phyloP scores from a whole-genome alignment of 2,888 invertebrate species.

The Xestia rhomboidea region DNA sequence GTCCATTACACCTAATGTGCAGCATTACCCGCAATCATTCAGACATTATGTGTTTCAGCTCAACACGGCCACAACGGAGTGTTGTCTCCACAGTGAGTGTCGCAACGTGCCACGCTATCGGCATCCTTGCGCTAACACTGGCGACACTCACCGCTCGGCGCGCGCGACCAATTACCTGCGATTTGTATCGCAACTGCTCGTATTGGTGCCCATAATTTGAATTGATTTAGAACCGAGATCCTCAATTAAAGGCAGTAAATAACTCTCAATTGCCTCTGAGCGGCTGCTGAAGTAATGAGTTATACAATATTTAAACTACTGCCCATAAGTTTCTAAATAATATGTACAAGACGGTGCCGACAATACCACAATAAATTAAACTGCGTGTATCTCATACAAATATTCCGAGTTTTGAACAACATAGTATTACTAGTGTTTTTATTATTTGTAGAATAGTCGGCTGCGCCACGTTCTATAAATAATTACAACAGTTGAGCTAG shows the following conservation, averaged over 20 bases:
- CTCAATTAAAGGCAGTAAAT: slow-evolving; percentile 47
- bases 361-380: too few relatives aligned
- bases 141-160: neutral
- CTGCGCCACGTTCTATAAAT: too few relatives aligned
- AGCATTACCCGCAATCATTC: slow-evolving; percentile 31
- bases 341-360: too few relatives aligned
- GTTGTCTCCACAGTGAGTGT: neutral
- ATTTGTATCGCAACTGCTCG: slow-evolving; percentile 7
- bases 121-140: neutral
- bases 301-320: neutral
- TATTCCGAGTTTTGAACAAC: too few relatives aligned
- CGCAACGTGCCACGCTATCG: slow-evolving; percentile 4
- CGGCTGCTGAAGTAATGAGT: slow-evolving; percentile 10
- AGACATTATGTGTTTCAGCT: slow-evolving; percentile 9
- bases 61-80: neutral
- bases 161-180: neutral
- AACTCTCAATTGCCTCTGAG: slow-evolving; percentile 14
- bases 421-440: too few relatives aligned
- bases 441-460: too few relatives aligned
- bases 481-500: neutral
- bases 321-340: neutral
- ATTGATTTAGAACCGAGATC: slow-evolving; percentile 42
- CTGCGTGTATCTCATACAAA: too few relatives aligned
- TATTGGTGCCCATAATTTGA: slow-evolving; percentile 26
- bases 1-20: slow-evolving; percentile 37